phyloP scores from a whole-genome alignment of 2,888 invertebrate species.

The Drosophila sordidapex region DNA sequence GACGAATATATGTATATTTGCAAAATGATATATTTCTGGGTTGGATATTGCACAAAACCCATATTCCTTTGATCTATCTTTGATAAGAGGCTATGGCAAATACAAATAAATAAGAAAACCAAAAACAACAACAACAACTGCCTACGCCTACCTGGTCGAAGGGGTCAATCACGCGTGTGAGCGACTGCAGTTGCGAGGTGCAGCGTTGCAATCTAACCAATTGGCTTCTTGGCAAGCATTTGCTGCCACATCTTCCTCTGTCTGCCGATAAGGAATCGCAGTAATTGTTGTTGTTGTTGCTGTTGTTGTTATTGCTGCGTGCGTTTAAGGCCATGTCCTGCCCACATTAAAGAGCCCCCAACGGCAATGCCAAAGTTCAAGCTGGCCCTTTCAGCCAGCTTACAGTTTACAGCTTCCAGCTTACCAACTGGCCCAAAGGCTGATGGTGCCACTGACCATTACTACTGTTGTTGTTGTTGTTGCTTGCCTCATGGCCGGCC shows the following conservation, averaged over 20 bases:
- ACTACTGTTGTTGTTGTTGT: constrained; percentile 23
- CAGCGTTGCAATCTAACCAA: constrained; percentile 2
- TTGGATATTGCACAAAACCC: not conserved
- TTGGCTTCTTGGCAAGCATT: constrained; percentile 2
- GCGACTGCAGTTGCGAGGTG: constrained; percentile 3
- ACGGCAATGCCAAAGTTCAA: constrained; percentile 57
- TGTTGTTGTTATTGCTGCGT: constrained; percentile 23
- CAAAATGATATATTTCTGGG: not conserved
- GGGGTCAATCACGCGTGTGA: constrained; percentile 18
- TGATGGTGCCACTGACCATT: constrained; percentile 24
- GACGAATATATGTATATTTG: no score
- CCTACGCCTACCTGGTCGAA: constrained; percentile 59
- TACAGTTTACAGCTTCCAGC: constrained; percentile 64
- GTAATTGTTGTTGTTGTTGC: not conserved
- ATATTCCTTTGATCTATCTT: not conserved
- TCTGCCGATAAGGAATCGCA: constrained; percentile 26
- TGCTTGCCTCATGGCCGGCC: constrained; percentile 61
- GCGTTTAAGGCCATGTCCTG: constrained; percentile 49
- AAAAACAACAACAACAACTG: constrained; percentile 1
- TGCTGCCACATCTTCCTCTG: constrained; percentile 10
- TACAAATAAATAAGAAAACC: not conserved
- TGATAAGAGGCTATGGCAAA: not conserved
- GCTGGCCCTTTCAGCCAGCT: constrained; percentile 46
- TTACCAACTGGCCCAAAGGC: constrained; percentile 54
- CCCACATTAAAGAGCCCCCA: constrained; percentile 47